These are phyloP conservation scores for Eilema depressum DNA, from an alignment of 2,888 invertebrate genomes.

Conservation along the genomic window DNA sequence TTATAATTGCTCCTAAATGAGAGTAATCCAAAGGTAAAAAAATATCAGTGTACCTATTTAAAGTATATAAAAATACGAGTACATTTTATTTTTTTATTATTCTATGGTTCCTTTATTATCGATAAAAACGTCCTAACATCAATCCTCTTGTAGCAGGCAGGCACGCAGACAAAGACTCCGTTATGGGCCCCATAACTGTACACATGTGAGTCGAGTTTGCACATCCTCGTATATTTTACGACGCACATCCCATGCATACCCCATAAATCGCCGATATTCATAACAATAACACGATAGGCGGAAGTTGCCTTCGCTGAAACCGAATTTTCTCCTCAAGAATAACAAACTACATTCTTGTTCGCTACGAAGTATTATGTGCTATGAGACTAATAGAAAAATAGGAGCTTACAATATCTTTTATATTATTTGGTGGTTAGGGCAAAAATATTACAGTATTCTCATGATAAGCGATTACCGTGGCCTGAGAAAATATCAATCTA, in stretches of 20 bases:
- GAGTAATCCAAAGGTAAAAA: too few species aligned
- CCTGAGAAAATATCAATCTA: not conserved
- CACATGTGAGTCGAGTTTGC: not conserved
- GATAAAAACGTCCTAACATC: not conserved
- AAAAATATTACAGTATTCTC: not conserved
- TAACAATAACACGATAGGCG: slow-evolving; percentile 4
- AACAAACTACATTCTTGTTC: not conserved
- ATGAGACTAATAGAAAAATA: not conserved
- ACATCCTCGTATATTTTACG: slow-evolving; percentile 5
- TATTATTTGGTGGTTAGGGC: not conserved
- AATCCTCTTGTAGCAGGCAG: not conserved
- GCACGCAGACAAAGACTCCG: not conserved
- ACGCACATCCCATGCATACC: not conserved
- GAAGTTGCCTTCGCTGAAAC: slow-evolving; percentile 3
- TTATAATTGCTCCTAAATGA: too few species aligned
- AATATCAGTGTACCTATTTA: too few species aligned
- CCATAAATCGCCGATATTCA: slow-evolving; percentile 14
- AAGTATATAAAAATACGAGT: too few species aligned
- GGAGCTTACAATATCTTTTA: not conserved
- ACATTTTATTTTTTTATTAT: too few species aligned
- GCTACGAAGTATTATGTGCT: not conserved
- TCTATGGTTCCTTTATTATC: not conserved
- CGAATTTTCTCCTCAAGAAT: slow-evolving; percentile 4
- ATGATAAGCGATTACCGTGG: not conserved
- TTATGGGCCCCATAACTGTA: not conserved